phyloP scores from a whole-genome alignment of 2,797 vertebrate genomes.

The Ibycter americanus region DNA sequence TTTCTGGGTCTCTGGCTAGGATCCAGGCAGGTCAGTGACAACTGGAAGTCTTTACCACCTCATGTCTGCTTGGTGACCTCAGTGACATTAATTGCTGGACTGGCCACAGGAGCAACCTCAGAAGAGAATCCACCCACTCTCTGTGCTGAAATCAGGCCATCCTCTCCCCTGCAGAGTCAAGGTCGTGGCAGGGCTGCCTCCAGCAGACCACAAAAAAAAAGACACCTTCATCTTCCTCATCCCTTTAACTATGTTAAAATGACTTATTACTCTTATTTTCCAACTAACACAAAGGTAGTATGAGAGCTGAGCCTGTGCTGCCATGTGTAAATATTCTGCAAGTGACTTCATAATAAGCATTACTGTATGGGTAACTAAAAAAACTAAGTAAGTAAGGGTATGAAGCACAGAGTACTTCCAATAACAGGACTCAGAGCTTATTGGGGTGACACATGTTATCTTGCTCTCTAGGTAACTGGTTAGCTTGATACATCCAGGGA shows the following conservation, averaged over 20 bases:
- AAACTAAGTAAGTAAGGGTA: background rate
- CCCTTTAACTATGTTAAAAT: background rate
- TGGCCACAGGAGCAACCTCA: background rate
- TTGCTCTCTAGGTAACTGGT: background rate
- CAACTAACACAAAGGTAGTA: background rate
- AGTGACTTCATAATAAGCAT: background rate
- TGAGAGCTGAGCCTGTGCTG: background rate
- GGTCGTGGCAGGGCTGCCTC: background rate
- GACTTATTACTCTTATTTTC: background rate
- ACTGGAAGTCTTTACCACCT: background rate
- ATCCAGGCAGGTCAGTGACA: background rate
- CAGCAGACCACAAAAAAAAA: background rate
- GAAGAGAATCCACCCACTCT: background rate
- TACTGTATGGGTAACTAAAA: background rate
- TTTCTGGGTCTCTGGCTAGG: slow-evolving; percentile 15
- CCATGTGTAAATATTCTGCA: background rate
- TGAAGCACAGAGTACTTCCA: background rate
- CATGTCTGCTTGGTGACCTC: background rate
- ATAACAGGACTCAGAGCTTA: background rate
- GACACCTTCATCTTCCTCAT: background rate
- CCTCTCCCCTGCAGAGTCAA: background rate
- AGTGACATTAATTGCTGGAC: background rate
- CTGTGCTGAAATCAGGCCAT: background rate
- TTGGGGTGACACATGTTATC: background rate
- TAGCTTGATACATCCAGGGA: background rate